Base-by-base conservation (phyloP, 1,140 invertebrate genomes). In the Vollenhovia emeryi region DNA sequence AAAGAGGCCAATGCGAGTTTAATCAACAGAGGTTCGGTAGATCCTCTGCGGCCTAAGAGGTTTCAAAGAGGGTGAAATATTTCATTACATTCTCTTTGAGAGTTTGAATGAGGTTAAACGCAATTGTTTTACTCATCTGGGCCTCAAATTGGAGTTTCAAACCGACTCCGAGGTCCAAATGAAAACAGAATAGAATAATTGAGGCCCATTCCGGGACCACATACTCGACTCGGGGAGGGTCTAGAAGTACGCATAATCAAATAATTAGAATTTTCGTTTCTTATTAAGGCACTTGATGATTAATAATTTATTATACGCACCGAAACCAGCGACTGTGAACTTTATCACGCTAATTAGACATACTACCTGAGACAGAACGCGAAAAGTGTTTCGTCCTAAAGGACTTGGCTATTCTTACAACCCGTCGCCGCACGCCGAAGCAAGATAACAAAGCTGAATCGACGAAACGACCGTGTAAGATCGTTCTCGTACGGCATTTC, bases 261-360 rank as follows among this genome's bases (percentile, higher is more conserved):
- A 27, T 8, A 27, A 75, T 3, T 60, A n/a, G 36, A 71, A 48
- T 30, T 48, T 3, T 55, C n/a, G n/a, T 13, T 57, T 24, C 18
- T 59, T 13, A 40, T 27, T n/a, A 24, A 27, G 0, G 6, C 21
- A 43, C 5, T 27, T 40, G 9, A 40, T 75, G 27, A 40, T 40
- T 27, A 27, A 59, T 40, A 75, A 40, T 75, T 40, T 55, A 55
- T 74, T 40, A n/a, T 73, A 73, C 33, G 15, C n/a, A 13, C 40
- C 21, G 6, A 75, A 75, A 43, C 18, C 27, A 52, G 13, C 9
- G 9, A 2, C 40, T 75, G 3, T 40, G 4, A 27, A 30, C n/a
- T 27, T 78, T 33, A 62, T 78, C 13, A 50, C 40, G 13, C 9
- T 36, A 36, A 78, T 48, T 11, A 59, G 21, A 40, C 36, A 76